phyloP scores from a whole-genome alignment of 2,888 invertebrate genomes.

The Mythimna albipuncta region DNA sequence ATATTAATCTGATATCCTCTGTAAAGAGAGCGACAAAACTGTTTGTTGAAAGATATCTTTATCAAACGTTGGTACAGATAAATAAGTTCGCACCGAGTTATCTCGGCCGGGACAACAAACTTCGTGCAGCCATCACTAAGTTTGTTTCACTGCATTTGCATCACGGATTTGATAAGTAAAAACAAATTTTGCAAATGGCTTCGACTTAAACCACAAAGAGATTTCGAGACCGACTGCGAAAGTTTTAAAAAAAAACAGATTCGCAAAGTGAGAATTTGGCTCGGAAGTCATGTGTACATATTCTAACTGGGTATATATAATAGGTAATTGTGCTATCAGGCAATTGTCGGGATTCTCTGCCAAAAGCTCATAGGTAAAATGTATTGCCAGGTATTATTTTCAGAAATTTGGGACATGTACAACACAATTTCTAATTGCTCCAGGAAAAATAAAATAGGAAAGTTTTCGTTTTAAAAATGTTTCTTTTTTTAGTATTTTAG shows the following conservation, averaged over 20 bases:
- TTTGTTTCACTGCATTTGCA: slow-evolving; percentile 64
- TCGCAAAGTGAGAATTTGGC: slow-evolving; percentile 21
- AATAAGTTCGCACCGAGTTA: slow-evolving; percentile 68
- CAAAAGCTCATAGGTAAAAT: neutral
- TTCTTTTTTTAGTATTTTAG: too few relatives aligned
- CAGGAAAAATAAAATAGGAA: too few relatives aligned
- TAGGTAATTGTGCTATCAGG: slow-evolving; percentile 2
- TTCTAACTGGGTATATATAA: slow-evolving; percentile 3
- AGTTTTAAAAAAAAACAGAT: slow-evolving; percentile 18
- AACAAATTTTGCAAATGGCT: slow-evolving; percentile 55
- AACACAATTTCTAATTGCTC: too few relatives aligned
- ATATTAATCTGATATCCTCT: neutral
- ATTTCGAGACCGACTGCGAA: slow-evolving; percentile 21
- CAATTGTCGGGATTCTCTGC: slow-evolving; percentile 1
- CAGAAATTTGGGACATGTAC: too few relatives aligned
- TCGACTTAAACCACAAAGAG: slow-evolving; percentile 35
- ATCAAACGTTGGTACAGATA: slow-evolving; percentile 59
- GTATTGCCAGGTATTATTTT: too few relatives aligned
- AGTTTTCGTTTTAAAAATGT: too few relatives aligned
- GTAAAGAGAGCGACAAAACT: slow-evolving; percentile 19
- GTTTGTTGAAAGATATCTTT: slow-evolving; percentile 59
- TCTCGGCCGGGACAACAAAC: slow-evolving; percentile 65
- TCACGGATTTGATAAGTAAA: slow-evolving; percentile 61
- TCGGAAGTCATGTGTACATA: neutral
- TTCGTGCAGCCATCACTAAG: slow-evolving; percentile 56